phyloP scores from a whole-genome alignment of 2,888 invertebrate species.

The Busseola fusca region DNA sequence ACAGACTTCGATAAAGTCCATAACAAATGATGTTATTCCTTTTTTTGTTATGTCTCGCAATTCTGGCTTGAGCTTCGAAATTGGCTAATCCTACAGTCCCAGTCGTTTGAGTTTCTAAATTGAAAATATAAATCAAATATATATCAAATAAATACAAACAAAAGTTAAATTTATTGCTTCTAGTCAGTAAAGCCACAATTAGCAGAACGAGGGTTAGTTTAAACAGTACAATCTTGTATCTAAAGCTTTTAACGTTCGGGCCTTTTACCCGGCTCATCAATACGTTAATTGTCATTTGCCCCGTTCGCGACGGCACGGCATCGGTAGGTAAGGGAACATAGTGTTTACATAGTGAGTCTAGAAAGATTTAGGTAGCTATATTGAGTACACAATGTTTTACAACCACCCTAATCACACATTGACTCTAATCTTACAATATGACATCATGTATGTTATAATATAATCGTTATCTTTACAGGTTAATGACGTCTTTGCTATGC shows the following conservation, averaged over 20 bases:
- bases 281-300: constrained; percentile 16
- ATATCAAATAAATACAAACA: constrained; percentile 40
- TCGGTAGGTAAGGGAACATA: background rate
- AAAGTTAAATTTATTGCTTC: constrained; percentile 19
- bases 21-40: constrained; percentile 4
- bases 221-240: background rate
- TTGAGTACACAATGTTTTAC: too few species aligned
- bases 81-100: constrained; percentile 20
- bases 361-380: constrained; percentile 6
- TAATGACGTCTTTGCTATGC: constrained; percentile 16
- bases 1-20: constrained; percentile 17
- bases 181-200: constrained; percentile 18
- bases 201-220: constrained; percentile 10
- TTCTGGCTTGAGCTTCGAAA: constrained; percentile 22
- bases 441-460: constrained; percentile 8
- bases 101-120: constrained; percentile 15
- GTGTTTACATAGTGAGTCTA: constrained; percentile 14
- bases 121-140: too few species aligned
- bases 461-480: constrained; percentile 1
- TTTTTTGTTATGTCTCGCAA: background rate
- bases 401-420: too few species aligned
- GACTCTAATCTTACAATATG: constrained; percentile 5
- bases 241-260: constrained; percentile 12
- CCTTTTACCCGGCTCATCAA: constrained; percentile 17
- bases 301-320: background rate